phyloP scores from a whole-genome alignment of 2,113 vertebrate genomes.

The Elephas maximus region DNA sequence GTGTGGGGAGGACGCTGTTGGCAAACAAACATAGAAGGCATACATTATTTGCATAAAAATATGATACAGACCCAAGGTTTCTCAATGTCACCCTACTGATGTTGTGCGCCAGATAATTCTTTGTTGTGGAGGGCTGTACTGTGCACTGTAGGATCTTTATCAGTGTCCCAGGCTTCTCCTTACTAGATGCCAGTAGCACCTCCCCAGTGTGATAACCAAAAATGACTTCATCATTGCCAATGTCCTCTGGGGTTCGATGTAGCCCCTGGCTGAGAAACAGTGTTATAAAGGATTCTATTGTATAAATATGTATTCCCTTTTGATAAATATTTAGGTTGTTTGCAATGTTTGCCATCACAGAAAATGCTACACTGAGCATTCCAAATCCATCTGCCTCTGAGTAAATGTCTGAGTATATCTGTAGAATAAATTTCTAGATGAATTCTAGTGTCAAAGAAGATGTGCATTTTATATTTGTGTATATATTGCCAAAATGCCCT shows the following conservation, averaged over 20 bases:
- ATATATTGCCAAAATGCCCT: background rate
- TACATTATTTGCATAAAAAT: no score
- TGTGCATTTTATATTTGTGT: background rate
- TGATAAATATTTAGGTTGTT: slow-evolving; percentile 54
- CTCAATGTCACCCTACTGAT: background rate
- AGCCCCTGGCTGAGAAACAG: background rate
- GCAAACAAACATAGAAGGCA: no score
- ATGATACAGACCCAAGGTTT: background rate
- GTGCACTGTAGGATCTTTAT: background rate
- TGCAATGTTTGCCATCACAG: background rate
- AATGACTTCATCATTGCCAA: background rate
- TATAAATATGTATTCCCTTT: slow-evolving; percentile 1
- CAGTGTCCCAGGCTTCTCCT: background rate
- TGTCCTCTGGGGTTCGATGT: background rate
- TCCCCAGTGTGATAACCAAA: background rate
- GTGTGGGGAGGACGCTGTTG: no score
- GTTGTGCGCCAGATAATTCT: background rate
- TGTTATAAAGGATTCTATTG: background rate
- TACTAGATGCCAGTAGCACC: background rate
- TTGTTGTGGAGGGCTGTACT: background rate
- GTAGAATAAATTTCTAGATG: slow-evolving; percentile 28
- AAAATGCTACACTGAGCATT: background rate
- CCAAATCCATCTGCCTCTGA: background rate
- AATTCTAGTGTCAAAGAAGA: background rate
- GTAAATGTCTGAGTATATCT: background rate